Evolutionary conservation across 2,888 invertebrate genomes (phyloP), one percentile per base, ranked within the genome.

Genomic region (Pseudanteris insignis): DNA sequence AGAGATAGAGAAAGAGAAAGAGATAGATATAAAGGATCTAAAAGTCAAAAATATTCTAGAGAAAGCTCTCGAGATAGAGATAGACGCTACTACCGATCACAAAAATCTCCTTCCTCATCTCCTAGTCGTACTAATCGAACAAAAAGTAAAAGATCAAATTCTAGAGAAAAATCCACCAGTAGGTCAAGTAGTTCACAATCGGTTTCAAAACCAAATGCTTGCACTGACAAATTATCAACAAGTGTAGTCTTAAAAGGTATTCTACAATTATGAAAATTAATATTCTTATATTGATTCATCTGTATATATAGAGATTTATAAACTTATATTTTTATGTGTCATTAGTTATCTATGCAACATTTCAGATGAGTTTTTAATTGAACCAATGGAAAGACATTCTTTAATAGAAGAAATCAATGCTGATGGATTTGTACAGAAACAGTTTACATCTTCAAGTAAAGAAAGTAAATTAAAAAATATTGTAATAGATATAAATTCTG

Each of bases 401-500:
- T 79, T 87, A 5, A 72, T 90, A n/a, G 86, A 86, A 1, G 88
- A 89, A 70, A 85, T 90, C 28, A 90, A 91, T 69, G 85, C 83
- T 58, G 89, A 90, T 58, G 83, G 83, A 8, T 91, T 90, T 77
- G 82, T 84, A 6, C 88, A 84, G 1, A 86, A 86, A 64, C 72
- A 79, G 58, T 84, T 84, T 67, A 72, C 69, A 12, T 84, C 84
- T 1, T 84, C 86, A 0, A 70, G 64, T 12, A 85, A 79, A 66
- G 87, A 88, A 64, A 88, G 86, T 66, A 83, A 86, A 25, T 81
- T 85, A 2, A 86, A 87, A 66, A 88, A 86, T 73, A 89, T 90
- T 66, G 86, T 89, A 0, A 90, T 90, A 60, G 89, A 91, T 72
- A 83, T 90, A 44, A 85, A 86, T 66, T 83, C 86, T 1, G 87